A percentile compares a stretch with the other conserved stretches of the same genome.
Evolutionary conservation across 1,140 invertebrate species (phyloP).

Genomic region (Bicyclus anynana): DNA sequence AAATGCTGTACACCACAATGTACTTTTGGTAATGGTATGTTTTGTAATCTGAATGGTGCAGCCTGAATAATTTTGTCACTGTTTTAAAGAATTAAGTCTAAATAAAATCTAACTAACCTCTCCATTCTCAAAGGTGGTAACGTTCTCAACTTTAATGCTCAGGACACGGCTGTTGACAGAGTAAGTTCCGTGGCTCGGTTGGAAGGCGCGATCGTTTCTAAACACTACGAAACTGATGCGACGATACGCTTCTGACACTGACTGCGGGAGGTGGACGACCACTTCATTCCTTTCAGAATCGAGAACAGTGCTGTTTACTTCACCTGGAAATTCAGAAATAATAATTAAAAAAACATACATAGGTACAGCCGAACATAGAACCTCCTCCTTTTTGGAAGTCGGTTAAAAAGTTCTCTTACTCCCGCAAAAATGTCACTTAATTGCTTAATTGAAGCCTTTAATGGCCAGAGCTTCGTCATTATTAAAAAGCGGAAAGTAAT

Average conservation of each 20-base stretch:
- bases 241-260: conserved; percentile 35
- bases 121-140: conserved; percentile 45
- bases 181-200: conserved; percentile 10
- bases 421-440: no score
- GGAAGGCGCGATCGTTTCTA: conserved; percentile 66
- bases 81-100: neutral
- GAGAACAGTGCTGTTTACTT: conserved; percentile 36
- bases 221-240: conserved; percentile 72
- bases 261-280: conserved; percentile 56
- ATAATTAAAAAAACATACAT: neutral
- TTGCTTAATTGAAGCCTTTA: no score
- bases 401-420: no score
- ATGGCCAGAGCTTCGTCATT: no score
- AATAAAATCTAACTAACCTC: conserved; percentile 36
- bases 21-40: no score
- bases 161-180: conserved; percentile 59
- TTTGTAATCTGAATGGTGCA: no score
- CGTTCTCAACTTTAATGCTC: conserved; percentile 58
- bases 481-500: no score
- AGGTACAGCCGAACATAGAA: no score
- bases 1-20: no score
- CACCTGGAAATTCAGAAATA: conserved; percentile 33
- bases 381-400: no score
- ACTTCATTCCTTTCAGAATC: conserved; percentile 45
- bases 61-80: no score